Conservation (phyloP, 64 coral and sea anemone genomes). For the Actinia equina region DNA sequence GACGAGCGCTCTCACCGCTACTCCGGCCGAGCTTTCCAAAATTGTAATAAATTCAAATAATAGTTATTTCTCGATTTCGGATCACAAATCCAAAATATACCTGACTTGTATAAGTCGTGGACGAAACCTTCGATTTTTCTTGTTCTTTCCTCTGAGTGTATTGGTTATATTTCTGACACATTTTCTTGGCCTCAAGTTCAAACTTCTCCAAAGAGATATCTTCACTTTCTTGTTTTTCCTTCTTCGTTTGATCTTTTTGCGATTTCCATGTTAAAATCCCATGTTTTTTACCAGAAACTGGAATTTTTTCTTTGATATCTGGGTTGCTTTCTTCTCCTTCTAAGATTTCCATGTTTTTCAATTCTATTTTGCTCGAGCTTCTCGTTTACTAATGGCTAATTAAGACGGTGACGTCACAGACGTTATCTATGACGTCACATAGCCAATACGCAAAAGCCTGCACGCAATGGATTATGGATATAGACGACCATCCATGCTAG, state of each 20-base stretch:
- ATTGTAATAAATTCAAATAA: no score
- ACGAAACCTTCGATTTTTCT: neutral
- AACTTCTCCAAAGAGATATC: neutral
- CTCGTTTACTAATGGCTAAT: neutral
- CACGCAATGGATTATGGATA: neutral
- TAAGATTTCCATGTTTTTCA: neutral
- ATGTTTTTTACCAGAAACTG: slow-evolving; percentile 10
- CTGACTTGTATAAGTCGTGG: neutral
- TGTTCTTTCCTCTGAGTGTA: neutral
- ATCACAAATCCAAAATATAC: neutral
- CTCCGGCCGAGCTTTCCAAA: no score
- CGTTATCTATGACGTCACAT: neutral
- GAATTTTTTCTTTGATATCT: slow-evolving; percentile 9
- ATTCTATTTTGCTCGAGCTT: neutral
- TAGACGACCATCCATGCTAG: no score
- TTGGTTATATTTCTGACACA: neutral
- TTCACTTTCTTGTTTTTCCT: neutral
- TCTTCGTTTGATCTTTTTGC: neutral
- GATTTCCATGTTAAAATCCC: neutral
- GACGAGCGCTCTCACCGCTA: no score
- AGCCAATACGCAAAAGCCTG: no score
- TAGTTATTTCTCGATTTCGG: neutral
- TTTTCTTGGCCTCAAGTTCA: slow-evolving; percentile 1
- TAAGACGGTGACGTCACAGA: neutral
- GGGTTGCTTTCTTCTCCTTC: neutral